Evolutionary conservation across 2,797 vertebrate genomes (phyloP).

Genomic region (Orestias chungarensis): DNA sequence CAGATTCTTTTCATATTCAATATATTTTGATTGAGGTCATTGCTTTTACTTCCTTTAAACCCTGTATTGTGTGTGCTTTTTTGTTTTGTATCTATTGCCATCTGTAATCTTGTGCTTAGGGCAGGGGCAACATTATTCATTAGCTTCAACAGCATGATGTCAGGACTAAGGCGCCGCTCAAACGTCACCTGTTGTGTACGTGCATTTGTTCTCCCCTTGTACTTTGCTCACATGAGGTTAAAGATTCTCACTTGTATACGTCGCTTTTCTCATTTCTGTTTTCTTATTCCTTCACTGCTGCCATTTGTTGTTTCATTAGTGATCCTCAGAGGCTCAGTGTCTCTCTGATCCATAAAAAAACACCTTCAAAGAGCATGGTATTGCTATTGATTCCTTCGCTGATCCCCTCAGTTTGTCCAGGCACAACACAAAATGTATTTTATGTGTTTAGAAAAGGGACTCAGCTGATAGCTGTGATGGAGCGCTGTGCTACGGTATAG

Average conservation of each 20-base stretch:
- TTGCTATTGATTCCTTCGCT: constrained; percentile 72
- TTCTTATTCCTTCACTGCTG: constrained; percentile 14
- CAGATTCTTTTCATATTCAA: neutral
- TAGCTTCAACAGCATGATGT: constrained; percentile 53
- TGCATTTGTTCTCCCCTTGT: constrained; percentile 17
- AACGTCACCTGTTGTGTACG: constrained; percentile 23
- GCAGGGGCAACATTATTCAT: constrained; percentile 59
- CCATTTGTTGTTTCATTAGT: constrained; percentile 26
- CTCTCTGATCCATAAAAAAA: constrained; percentile 56
- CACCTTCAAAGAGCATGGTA: constrained; percentile 67
- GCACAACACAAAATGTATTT: constrained; percentile 46
- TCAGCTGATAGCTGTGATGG: constrained; percentile 52
- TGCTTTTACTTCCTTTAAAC: neutral
- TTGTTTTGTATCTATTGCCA: constrained; percentile 62
- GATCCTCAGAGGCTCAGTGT: constrained; percentile 45
- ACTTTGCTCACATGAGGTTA: constrained; percentile 43
- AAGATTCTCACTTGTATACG: constrained; percentile 35
- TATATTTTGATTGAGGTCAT: constrained; percentile 19
- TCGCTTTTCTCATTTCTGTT: constrained; percentile 18
- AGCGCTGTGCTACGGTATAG: constrained; percentile 41
- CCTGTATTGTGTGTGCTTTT: constrained; percentile 7
- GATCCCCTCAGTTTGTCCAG: constrained; percentile 66
- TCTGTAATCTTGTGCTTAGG: constrained; percentile 64
- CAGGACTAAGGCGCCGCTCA: constrained; percentile 25
- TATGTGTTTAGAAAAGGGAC: constrained; percentile 25